Percentiles rank a stretch among this genome's conserved stretches.
Conservation (phyloP, 1,140 invertebrate genomes). For the Aphis gossypii region DNA sequence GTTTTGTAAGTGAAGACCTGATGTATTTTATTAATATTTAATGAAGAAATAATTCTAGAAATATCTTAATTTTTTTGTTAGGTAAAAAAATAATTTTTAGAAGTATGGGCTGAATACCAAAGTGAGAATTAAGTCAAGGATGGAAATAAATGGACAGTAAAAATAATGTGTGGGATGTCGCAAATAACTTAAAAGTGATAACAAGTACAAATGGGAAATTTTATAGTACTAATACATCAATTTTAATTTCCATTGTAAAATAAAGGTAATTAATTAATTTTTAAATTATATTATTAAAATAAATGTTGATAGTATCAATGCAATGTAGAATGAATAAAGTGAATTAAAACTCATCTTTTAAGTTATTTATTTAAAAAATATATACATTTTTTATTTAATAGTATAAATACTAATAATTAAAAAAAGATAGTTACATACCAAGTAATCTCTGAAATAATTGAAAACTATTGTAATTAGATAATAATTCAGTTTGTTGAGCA, state of each 20-base stretch:
- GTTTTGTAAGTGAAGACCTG: conserved; percentile 49
- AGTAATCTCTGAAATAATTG: conserved; percentile 55
- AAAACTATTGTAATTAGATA: conserved; percentile 48
- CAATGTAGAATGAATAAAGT: not conserved
- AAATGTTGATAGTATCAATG: not conserved
- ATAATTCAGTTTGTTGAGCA: conserved; percentile 22
- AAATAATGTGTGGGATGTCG: too few relatives aligned
- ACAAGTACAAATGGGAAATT: too few relatives aligned
- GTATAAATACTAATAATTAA: not conserved
- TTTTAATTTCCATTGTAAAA: not conserved
- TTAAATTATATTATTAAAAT: not conserved
- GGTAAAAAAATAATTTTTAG: too few relatives aligned
- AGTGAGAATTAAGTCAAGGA: too few relatives aligned
- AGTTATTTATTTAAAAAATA: not conserved
- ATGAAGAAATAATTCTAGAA: not conserved
- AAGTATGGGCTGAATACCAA: too few relatives aligned
- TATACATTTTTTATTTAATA: not conserved
- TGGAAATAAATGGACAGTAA: too few relatives aligned
- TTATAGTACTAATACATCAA: not conserved
- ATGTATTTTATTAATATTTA: not conserved
- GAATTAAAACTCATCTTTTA: not conserved
- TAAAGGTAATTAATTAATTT: not conserved
- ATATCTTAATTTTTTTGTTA: not conserved
- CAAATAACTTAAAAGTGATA: too few relatives aligned
- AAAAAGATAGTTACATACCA: conserved; percentile 38